Percentiles rank a stretch among this genome's conserved stretches.
Conservation (phyloP, 2,888 invertebrate genomes). For the Sthenelais limicola region DNA sequence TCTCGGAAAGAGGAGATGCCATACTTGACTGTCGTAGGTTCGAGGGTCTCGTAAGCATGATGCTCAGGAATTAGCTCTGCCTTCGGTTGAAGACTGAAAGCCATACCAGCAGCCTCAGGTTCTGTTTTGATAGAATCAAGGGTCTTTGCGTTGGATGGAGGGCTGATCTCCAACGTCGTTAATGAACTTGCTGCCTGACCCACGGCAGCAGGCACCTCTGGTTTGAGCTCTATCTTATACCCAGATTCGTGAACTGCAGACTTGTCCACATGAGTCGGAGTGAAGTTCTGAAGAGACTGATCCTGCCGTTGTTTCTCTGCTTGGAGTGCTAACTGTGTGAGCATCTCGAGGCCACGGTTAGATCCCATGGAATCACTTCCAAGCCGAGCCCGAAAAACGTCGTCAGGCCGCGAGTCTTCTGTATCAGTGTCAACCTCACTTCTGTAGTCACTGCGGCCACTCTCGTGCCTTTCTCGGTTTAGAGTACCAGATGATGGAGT, state of each 20-base stretch:
- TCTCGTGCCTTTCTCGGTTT: constrained; percentile 16
- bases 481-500: not conserved
- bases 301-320: constrained; percentile 23
- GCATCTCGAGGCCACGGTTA: constrained; percentile 25
- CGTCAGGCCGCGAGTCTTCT: constrained; percentile 25
- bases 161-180: too few species aligned
- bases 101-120: too few species aligned
- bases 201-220: too few species aligned
- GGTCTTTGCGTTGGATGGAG: too few species aligned
- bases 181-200: too few species aligned
- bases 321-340: constrained; percentile 7
- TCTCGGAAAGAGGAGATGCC: too few species aligned
- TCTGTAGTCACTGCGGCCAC: constrained; percentile 32
- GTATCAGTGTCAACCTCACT: constrained; percentile 26
- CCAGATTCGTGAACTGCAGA: constrained; percentile 11
- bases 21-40: too few species aligned
- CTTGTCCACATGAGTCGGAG: not conserved
- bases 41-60: too few species aligned
- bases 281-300: not conserved
- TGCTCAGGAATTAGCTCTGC: too few species aligned
- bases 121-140: too few species aligned
- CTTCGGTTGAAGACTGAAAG: too few species aligned
- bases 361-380: constrained; percentile 7
- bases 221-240: constrained; percentile 11
- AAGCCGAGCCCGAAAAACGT: constrained; percentile 6